Conservation (phyloP, 1,140 invertebrate species). For the Ephestia elutella region DNA sequence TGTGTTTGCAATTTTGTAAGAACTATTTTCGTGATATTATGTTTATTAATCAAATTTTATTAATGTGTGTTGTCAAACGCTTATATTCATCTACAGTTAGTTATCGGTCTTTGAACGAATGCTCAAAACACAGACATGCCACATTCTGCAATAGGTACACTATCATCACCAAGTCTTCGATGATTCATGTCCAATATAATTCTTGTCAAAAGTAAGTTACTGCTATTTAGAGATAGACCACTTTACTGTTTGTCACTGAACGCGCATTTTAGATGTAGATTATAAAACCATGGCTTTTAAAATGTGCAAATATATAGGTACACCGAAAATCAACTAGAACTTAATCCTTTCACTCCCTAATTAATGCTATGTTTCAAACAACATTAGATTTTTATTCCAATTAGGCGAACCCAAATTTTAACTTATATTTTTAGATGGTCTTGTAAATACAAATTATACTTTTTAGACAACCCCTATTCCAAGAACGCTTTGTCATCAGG, state of each 20-base stretch:
- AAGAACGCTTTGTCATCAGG: not conserved
- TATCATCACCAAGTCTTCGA: conserved; percentile 10
- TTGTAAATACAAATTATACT: not conserved
- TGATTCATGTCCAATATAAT: conserved; percentile 4
- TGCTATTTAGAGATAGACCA: not conserved
- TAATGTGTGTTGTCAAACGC: not conserved
- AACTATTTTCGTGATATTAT: not conserved
- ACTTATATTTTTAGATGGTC: not conserved
- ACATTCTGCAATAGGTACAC: conserved; percentile 20
- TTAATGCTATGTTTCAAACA: not conserved
- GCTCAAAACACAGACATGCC: conserved; percentile 19
- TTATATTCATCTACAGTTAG: not conserved
- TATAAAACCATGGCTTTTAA: not conserved
- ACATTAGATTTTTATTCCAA: conserved; percentile 2
- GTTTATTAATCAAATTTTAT: not conserved
- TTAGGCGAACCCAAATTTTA: not conserved
- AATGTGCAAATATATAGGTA: not conserved
- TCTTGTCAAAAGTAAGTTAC: conserved; percentile 10
- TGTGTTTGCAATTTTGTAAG: not conserved
- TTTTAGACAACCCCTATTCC: not conserved
- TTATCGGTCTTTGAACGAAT: conserved; percentile 14
- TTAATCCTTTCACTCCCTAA: not conserved
- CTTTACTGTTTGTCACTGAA: not conserved
- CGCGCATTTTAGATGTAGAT: conserved; percentile 7
- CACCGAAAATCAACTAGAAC: not conserved